Evolutionary conservation across 2,797 vertebrate genomes (phyloP), one percentile per base, ranked within the genome.

Genomic region (Sciurus carolinensis): DNA sequence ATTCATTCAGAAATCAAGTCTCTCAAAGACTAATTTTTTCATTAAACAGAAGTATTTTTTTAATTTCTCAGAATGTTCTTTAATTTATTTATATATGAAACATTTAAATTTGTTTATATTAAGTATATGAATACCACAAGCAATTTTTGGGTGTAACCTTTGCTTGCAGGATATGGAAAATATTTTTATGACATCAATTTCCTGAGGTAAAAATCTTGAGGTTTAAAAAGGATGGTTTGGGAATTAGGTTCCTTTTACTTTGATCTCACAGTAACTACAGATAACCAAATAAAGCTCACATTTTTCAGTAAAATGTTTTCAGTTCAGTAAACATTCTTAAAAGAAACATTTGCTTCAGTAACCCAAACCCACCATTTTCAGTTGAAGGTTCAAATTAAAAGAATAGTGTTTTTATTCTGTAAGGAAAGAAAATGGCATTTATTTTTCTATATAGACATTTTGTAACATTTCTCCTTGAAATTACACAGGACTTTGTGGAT

Each of bases 271-370:
- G n/a, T 93, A 81, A 69, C 69, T 97, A 69, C 69, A 96, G 83
- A 96, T 93, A 88, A 96, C 86, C 69, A 96, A 96, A 96, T 92
- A 95, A 94, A 80, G 44, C 57, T 96, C 84, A 87, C 17, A 83
- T 87, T 94, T 96, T 71, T 93, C 76, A 62, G 50, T 84, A 85
- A 95, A 95, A 87, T 76, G 7, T 87, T 90, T 98, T 95, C 57
- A 93, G 62, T 95, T 85, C 77, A 69, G 71, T 94, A 87, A 95
- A 95, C 64, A 89, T 95, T 92, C 73, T 42, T 91, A 77, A 88
- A 91, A 62, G 66, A 96, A 94, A 95, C 24, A 94, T 96, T 97
- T 47, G 17, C 64, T 92, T 90, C 79, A 94, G 50, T 94, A 94
- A 94, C 52, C 24, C 91, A 85, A 88, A 79, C 87, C 52, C 15